Evolutionary conservation across 1,140 invertebrate genomes (phyloP), one percentile per base, ranked within the genome.

Genomic region (Polypedilum pembai): DNA sequence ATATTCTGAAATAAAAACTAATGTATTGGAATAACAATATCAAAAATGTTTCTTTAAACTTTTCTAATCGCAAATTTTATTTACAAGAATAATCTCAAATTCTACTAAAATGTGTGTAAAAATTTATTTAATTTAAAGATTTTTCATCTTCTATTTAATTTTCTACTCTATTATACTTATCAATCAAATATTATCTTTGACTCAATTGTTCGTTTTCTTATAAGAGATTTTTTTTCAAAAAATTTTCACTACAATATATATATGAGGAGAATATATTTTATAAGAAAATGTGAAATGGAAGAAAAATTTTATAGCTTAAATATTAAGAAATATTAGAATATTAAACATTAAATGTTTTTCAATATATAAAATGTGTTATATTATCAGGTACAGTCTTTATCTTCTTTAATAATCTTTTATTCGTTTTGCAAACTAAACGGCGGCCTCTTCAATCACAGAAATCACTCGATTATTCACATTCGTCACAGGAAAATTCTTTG

Each of bases 401-500:
- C 12, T 56, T 56, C 45, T 56, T 56, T 56, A 12, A 56, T 12
- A 10, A 56, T 4, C 4, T 12, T 3, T n/a, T 56, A 1, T 56
- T n/a, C 15, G 12, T 18, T 69, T 21, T 10, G 2, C n/a, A 33
- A 40, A 76, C 81, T 82, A 87, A 77, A 87, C 83, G 24, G 86
- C 87, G 18, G 88, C 89, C 78, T 91, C 90, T 80, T 91, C 89
- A 78, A 91, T 91, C 79, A 91, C 89, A 75, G 89, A 90, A 74
- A 91, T 91, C 75, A 88, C 83, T 80, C 88, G 84, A 78, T 86
- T 88, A 75, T 86, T 87, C 33, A 33, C 24, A 33, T 33, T 33
- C 5, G 84, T 75, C 18, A 82, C 63, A 75, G 65, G 65, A 18
- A 69, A 20, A 7, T n/a, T 8, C 20, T n/a, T n/a, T n/a, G 65